Conservation (phyloP, 2,797 vertebrate genomes). For the Megaceryle alcyon region DNA sequence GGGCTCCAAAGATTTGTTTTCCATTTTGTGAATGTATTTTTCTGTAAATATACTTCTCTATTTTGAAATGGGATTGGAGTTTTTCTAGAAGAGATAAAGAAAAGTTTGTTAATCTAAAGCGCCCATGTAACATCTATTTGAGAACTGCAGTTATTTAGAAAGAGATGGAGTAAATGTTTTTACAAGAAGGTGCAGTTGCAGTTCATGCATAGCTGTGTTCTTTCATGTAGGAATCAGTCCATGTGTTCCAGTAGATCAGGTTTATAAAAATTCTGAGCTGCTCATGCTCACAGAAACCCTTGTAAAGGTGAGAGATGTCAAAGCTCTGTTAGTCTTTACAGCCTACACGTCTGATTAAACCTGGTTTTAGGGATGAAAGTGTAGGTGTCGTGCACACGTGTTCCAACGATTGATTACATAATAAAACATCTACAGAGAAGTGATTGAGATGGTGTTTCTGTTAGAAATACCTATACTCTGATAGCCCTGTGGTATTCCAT, state of each 20-base stretch:
- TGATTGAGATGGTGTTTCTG: neutral
- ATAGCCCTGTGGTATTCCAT: neutral
- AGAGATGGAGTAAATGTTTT: neutral
- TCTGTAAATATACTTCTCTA: neutral
- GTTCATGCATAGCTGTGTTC: neutral
- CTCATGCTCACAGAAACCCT: neutral
- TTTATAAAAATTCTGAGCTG: neutral
- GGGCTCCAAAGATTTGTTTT: conserved; percentile 1
- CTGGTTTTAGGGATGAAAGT: neutral
- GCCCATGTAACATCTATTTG: neutral
- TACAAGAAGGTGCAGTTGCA: neutral
- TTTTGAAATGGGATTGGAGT: neutral
- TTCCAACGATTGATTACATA: neutral
- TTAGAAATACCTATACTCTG: neutral
- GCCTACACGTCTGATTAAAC: neutral
- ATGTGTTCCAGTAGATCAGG: neutral
- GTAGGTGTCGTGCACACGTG: rapidly evolving
- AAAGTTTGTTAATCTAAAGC: neutral
- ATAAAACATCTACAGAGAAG: conserved; percentile 10
- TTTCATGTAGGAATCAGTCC: neutral
- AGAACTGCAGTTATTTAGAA: neutral
- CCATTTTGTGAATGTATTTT: neutral
- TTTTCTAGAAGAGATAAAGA: neutral
- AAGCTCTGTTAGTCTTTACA: neutral
- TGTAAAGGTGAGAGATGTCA: neutral